Evolutionary conservation across 2,888 invertebrate genomes (phyloP).

Genomic region (Tolmerus cingulatus): DNA sequence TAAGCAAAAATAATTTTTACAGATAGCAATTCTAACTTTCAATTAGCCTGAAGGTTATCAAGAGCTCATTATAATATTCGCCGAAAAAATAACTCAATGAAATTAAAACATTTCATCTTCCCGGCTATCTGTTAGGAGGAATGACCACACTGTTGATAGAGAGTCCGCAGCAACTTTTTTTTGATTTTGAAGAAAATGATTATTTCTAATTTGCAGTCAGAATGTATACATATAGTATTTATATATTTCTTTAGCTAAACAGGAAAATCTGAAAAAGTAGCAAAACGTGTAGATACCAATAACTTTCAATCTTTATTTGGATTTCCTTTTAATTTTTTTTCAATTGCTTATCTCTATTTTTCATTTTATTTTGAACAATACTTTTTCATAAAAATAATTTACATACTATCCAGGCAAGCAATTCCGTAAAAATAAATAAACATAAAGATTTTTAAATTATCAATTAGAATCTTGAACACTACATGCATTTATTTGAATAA

Average conservation of each 20-base stretch:
- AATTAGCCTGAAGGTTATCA: background rate
- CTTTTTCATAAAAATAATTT: too few relatives aligned
- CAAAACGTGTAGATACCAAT: too few relatives aligned
- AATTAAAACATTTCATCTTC: background rate
- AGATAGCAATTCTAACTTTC: background rate
- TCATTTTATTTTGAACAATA: too few relatives aligned
- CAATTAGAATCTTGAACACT: background rate
- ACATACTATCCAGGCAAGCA: too few relatives aligned
- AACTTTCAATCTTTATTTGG: too few relatives aligned
- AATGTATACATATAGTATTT: too few relatives aligned
- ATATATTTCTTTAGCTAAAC: too few relatives aligned
- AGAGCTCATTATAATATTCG: background rate
- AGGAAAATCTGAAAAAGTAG: too few relatives aligned
- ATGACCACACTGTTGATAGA: background rate
- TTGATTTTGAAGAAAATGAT: background rate
- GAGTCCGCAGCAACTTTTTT: too few relatives aligned
- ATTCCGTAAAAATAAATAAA: background rate
- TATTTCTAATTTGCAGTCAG: too few relatives aligned
- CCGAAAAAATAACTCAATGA: background rate
- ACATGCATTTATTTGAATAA: background rate
- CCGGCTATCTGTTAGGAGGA: background rate
- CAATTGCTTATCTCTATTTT: too few relatives aligned
- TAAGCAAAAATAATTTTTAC: background rate
- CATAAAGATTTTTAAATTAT: background rate
- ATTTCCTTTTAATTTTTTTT: too few relatives aligned